These are phyloP conservation scores for Noctua janthe DNA, from an alignment of 2,888 invertebrate species.

Conservation along the genomic window DNA sequence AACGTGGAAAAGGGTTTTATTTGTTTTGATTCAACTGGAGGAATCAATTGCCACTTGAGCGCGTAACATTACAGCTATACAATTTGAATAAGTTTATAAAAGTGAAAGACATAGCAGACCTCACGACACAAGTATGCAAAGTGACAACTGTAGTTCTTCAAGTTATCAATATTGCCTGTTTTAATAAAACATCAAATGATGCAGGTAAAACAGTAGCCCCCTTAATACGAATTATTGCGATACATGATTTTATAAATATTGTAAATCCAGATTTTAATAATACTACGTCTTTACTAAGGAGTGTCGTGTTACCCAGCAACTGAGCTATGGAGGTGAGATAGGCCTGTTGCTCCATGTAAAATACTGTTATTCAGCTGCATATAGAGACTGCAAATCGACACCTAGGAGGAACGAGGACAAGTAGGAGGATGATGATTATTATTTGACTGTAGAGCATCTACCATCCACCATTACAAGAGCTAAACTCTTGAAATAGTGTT, in stretches of 20 bases:
- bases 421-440: background rate
- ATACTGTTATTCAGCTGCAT: background rate
- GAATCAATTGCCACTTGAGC: constrained; percentile 44
- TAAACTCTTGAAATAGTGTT: no score
- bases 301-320: background rate
- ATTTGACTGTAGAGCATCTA: background rate
- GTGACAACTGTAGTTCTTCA: constrained; percentile 32
- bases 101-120: constrained; percentile 53
- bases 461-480: no score
- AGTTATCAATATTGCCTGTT: constrained; percentile 36
- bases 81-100: constrained; percentile 61
- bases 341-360: background rate
- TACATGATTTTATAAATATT: constrained; percentile 15
- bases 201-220: background rate
- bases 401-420: no score
- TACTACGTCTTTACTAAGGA: background rate
- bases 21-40: background rate
- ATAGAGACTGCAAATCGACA: background rate
- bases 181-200: constrained; percentile 19
- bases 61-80: constrained; percentile 46
- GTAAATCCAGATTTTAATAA: background rate
- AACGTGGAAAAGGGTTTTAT: background rate
- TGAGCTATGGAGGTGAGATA: background rate
- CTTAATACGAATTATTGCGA: background rate
- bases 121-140: constrained; percentile 44